A percentile compares a stretch with the other conserved stretches of the same genome.
phyloP scores from a whole-genome alignment of 2,888 invertebrate species.

The Lordiphosa andalusiaca region DNA sequence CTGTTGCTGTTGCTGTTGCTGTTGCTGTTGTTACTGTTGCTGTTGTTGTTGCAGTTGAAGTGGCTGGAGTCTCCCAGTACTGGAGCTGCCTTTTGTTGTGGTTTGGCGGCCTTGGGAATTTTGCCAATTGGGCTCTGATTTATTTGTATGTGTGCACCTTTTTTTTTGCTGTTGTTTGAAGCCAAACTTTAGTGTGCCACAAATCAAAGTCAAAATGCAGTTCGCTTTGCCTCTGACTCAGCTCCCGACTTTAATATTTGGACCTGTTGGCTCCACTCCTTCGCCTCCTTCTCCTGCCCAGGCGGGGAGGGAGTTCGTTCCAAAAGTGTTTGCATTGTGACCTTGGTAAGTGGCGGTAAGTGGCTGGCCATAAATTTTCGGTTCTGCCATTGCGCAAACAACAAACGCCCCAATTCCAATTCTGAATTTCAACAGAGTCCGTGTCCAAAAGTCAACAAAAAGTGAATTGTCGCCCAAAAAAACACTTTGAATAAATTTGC shows the following conservation, averaged over 20 bases:
- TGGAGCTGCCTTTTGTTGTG: slow-evolving; percentile 19
- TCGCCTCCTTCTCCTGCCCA: background rate
- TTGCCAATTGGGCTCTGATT: slow-evolving; percentile 55
- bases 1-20: no score
- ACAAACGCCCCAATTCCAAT: slow-evolving; percentile 40
- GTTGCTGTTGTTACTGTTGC: no score
- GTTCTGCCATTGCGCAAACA: slow-evolving; percentile 53
- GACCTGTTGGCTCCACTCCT: slow-evolving; percentile 34
- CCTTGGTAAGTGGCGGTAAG: slow-evolving; percentile 65
- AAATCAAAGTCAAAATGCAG: slow-evolving; percentile 62
- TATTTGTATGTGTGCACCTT: slow-evolving; percentile 32
- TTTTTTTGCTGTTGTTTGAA: slow-evolving; percentile 11
- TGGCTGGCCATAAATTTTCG: slow-evolving; percentile 64
- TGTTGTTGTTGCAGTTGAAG: no score
- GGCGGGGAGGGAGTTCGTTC: background rate
- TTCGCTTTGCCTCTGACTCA: slow-evolving; percentile 53
- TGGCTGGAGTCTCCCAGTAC: background rate
- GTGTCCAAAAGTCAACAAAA: slow-evolving; percentile 47
- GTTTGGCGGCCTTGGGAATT: slow-evolving; percentile 63
- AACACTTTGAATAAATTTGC: slow-evolving; percentile 63
- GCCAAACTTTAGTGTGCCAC: slow-evolving; percentile 39
- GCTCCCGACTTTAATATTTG: slow-evolving; percentile 17
- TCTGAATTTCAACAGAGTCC: slow-evolving; percentile 26
- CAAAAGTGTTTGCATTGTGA: slow-evolving; percentile 44
- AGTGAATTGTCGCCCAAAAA: slow-evolving; percentile 62